These are phyloP conservation scores for Drosophila saltans DNA, from an alignment of 1,140 invertebrate genomes.

Conservation along the genomic window DNA sequence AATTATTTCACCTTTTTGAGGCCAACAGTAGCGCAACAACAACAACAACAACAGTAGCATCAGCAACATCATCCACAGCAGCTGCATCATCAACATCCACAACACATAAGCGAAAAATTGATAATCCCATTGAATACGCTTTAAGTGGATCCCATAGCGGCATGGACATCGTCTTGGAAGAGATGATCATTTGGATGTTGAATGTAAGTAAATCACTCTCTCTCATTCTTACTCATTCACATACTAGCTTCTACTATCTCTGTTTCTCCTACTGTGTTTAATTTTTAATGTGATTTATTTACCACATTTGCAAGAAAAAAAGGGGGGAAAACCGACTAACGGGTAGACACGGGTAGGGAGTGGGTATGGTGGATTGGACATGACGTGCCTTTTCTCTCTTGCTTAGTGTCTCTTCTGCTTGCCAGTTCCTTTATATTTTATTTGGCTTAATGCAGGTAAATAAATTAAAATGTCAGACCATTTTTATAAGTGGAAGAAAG, in stretches of 20 bases:
- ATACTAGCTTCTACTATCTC: conserved; percentile 18
- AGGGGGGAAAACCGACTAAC: background rate
- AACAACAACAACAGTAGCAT: conserved; percentile 12
- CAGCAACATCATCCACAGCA: conserved; percentile 21
- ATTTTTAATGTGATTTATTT: conserved; percentile 81
- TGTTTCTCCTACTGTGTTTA: conserved; percentile 54
- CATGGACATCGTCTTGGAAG: conserved; percentile 68
- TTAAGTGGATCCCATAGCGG: conserved; percentile 57
- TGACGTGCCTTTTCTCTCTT: conserved; percentile 26
- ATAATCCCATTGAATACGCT: conserved; percentile 69
- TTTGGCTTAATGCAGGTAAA: conserved; percentile 65
- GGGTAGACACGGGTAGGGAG: background rate
- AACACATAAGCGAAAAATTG: conserved; percentile 48
- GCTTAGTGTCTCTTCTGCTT: conserved; percentile 7
- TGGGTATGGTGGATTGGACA: conserved; percentile 20
- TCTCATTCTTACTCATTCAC: conserved; percentile 15
- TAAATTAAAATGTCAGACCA: conserved; percentile 60
- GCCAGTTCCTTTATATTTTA: conserved; percentile 36
- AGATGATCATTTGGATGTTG: conserved; percentile 70
- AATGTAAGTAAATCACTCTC: conserved; percentile 62
- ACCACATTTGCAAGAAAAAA: conserved; percentile 25
- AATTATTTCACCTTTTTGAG: conserved; percentile 61
- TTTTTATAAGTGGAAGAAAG: conserved; percentile 20
- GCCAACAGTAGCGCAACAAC: conserved; percentile 16
- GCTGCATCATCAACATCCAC: conserved; percentile 15